Base-by-base conservation (phyloP, 1,140 invertebrate species). In the Luehdorfia chinensis region DNA sequence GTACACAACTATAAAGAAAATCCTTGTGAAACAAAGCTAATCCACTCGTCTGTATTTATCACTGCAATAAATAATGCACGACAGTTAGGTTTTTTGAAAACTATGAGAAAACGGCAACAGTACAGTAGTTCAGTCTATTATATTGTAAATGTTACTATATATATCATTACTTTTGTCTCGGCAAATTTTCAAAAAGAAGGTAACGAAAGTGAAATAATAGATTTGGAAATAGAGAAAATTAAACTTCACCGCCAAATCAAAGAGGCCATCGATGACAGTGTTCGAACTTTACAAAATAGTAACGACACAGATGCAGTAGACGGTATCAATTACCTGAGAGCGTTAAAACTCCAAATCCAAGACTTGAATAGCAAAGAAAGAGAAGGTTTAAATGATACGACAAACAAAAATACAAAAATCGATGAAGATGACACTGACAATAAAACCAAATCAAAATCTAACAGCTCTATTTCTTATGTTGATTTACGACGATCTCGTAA, bases 241-340 rank as follows among this genome's bases (percentile, higher is more conserved):
- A 37, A 63, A 12, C 33, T 80, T 2, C 52, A 53, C 11, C 51
- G 50, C n/a, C 50, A 69, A 67, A 70, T 80, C 5, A 53, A 72
- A 5, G 36, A 33, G 12, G 71, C 69, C 2, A 74, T 80, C 27
- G 59, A 74, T 4, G 66, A 70, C 8, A 67, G 60, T 11, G 51
- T 77, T 3, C 50, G 47, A 31, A 39, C 55, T 6, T 56, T 80
- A 12, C 33, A 58, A 30, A 55, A 55, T 14, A 43, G 18, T n/a
- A 74, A 74, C 13, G 65, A 62, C 3, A 50, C 59, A 1, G 64
- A 74, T 5, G 55, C 66, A 6, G 16, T 33, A 18, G 5, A 65
- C 8, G 72, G 67, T 1, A 28, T 66, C 2, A 19, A 55, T 5
- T 66, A 68, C 33, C 59, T 79, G 46, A 47, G 31, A 31, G 55